Conservation (phyloP, 2,888 invertebrate species). For the Miltochrista miniata region DNA sequence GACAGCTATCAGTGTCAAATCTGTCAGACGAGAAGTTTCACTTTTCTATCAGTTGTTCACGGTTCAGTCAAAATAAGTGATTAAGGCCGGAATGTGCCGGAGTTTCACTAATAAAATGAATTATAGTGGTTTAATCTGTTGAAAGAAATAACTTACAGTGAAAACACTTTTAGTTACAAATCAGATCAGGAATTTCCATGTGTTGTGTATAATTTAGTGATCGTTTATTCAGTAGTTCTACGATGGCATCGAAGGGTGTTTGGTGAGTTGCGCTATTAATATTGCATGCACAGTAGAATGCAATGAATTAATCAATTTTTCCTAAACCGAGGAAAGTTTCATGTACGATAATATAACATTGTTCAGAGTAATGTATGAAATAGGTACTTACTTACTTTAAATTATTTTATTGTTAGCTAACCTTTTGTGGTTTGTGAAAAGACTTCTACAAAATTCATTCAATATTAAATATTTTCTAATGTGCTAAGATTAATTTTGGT, state of each 20-base stretch:
- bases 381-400: too few relatives aligned
- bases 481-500: too few relatives aligned
- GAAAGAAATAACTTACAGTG: conserved; percentile 3
- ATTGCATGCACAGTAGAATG: neutral
- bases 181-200: conserved; percentile 18
- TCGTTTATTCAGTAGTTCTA: conserved; percentile 1
- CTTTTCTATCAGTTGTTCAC: conserved; percentile 12
- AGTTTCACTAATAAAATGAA: conserved; percentile 6
- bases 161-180: conserved; percentile 19
- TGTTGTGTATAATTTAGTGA: conserved; percentile 11
- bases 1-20: neutral
- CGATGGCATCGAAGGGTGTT: conserved; percentile 28
- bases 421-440: neutral
- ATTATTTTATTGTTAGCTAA: too few relatives aligned
- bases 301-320: neutral
- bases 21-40: neutral
- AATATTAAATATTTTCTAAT: too few relatives aligned
- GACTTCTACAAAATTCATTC: too few relatives aligned
- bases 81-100: conserved; percentile 3
- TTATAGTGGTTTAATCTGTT: conserved; percentile 8
- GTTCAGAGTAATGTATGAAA: too few relatives aligned
- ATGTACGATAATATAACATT: too few relatives aligned
- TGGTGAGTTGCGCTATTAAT: conserved; percentile 25
- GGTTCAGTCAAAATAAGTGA: conserved; percentile 23
- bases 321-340: neutral